Percentiles rank a stretch among this genome's conserved stretches.
phyloP scores from a whole-genome alignment of 2,113 vertebrate species.

The Ciconia maguari region DNA sequence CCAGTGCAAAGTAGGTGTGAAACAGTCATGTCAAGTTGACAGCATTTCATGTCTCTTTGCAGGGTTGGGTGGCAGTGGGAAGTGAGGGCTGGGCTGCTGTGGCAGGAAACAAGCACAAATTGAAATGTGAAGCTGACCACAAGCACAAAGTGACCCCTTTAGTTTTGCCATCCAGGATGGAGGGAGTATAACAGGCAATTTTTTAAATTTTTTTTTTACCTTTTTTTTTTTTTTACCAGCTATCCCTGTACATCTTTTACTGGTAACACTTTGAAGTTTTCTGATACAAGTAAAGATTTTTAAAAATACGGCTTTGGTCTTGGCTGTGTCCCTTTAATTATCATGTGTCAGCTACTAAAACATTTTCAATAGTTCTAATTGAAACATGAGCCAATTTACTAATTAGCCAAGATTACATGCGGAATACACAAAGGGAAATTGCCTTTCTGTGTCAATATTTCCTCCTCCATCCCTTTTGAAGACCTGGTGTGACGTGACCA shows the following conservation, averaged over 20 bases:
- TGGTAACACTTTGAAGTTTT: background rate
- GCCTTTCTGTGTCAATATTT: constrained; percentile 26
- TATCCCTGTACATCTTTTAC: background rate
- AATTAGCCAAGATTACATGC: constrained; percentile 45
- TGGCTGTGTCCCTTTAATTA: constrained; percentile 36
- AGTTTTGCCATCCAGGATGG: background rate
- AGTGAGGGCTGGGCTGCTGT: background rate
- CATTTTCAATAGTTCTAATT: constrained; percentile 56
- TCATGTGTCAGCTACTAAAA: constrained; percentile 17
- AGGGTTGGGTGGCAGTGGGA: background rate
- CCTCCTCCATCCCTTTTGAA: background rate
- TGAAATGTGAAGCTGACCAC: background rate
- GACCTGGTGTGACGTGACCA: background rate
- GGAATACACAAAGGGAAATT: constrained; percentile 33
- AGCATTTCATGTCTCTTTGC: background rate
- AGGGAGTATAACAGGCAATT: background rate
- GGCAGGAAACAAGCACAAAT: background rate
- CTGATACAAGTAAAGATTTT: background rate
- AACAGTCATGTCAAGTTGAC: background rate
- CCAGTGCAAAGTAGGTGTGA: background rate
- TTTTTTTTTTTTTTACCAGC: background rate
- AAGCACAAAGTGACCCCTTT: background rate
- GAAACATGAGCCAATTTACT: constrained; percentile 49
- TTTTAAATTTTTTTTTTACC: background rate
- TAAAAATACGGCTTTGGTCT: background rate